Evolutionary conservation across 2,113 vertebrate species (phyloP).

Genomic region (Sorex araneus): DNA sequence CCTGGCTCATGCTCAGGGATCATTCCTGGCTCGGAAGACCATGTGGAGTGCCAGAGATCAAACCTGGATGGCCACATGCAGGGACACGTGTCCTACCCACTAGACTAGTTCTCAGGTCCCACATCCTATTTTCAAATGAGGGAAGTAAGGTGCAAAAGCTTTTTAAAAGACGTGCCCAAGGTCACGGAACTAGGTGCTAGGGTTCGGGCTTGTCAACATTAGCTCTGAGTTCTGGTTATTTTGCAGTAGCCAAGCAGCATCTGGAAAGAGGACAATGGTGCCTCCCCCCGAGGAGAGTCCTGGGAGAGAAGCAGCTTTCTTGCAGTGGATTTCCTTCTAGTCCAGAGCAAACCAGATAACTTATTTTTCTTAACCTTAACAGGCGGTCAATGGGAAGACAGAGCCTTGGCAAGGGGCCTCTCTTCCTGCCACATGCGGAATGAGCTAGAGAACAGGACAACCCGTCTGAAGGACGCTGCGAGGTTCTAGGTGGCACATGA

Average conservation of each 20-base stretch:
- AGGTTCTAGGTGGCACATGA: too few relatives aligned
- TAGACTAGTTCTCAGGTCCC: too few relatives aligned
- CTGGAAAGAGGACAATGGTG: neutral
- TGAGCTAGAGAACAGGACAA: neutral
- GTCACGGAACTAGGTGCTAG: neutral
- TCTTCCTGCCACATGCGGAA: too few relatives aligned
- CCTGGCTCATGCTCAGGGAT: too few relatives aligned
- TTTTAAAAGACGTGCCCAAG: neutral
- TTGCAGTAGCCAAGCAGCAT: neutral
- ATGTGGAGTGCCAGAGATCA: too few relatives aligned
- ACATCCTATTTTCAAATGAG: neutral
- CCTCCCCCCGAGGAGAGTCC: neutral
- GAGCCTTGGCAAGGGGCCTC: too few relatives aligned
- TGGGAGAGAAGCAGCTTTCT: neutral
- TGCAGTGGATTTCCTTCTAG: neutral
- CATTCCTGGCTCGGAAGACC: too few relatives aligned
- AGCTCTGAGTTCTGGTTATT: neutral
- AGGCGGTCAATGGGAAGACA: too few relatives aligned
- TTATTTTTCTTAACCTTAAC: neutral
- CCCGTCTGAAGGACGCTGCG: too few relatives aligned
- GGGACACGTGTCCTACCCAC: neutral
- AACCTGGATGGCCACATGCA: neutral
- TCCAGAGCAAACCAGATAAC: neutral
- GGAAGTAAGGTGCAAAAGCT: neutral
- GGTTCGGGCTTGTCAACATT: too few relatives aligned